Evolutionary conservation across 2,113 vertebrate genomes (phyloP).

Genomic region (Phrynocephalus versicolor): DNA sequence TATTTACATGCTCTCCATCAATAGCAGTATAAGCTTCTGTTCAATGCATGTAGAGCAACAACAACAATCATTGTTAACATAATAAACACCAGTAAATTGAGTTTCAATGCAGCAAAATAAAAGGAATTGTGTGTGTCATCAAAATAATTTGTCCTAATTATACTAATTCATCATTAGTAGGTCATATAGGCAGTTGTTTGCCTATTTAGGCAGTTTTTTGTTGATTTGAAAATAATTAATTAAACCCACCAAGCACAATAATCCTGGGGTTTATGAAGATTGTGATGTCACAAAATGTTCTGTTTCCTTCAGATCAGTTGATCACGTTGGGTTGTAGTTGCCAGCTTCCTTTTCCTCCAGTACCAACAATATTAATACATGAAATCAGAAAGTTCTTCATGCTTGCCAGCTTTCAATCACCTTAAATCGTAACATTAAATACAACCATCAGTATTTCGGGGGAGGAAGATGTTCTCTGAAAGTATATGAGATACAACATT

Average conservation of each 20-base stretch:
- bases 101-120: constrained; percentile 1
- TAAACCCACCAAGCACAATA: constrained; percentile 32
- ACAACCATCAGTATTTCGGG: constrained; percentile 26
- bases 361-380: constrained; percentile 27
- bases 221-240: constrained; percentile 44
- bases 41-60: not conserved
- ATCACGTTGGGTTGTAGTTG: constrained; percentile 43
- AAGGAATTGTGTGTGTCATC: not conserved
- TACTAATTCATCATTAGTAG: not conserved
- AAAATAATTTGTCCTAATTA: not conserved
- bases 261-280: constrained; percentile 34
- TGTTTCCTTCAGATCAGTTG: constrained; percentile 56
- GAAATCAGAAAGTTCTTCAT: not conserved
- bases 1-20: too few species aligned
- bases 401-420: not conserved
- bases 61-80: not conserved
- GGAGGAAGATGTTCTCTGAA: constrained; percentile 19
- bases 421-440: not conserved
- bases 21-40: not conserved
- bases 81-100: not conserved
- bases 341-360: constrained; percentile 36
- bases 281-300: constrained; percentile 40
- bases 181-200: not conserved
- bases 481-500: not conserved
- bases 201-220: constrained; percentile 8